Base-by-base conservation (phyloP, 2,113 vertebrate species). In the Himantopus leucocephalus region DNA sequence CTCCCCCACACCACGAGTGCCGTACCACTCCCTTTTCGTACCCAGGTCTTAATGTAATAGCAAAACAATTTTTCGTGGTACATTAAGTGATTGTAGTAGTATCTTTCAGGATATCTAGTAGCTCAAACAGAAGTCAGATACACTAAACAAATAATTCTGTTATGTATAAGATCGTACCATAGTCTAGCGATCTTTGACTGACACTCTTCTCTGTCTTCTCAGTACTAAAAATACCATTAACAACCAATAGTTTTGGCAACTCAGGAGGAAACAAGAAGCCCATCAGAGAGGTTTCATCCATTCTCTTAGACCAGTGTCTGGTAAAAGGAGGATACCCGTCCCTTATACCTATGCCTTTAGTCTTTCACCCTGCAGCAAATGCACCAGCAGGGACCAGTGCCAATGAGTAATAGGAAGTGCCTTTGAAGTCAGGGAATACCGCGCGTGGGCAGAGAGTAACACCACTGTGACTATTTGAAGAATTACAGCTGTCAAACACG, bases 361-460 rank as follows among this genome's bases (percentile, higher is more conserved):
- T 12, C 35, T 78, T 37, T 52, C 16, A 10, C 35, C 74, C 35
- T 35, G 18, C 47, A 93, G 82, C 39, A 70, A 62, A 29, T 8
- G 11, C 8, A 43, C 60, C 93, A 78, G 41, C 18, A 81, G 39
- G 55, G 52, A 58, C 41, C 32, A 16, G 87, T 50, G 80, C 83
- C 83, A 92, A 3, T 1, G 23, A 76, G 52, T 2, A 81, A 32
- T 0, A 77, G 82, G 55, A 74, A 67, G 4, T 3, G 32, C 76
- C 94, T 94, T 43, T 77, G 68, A 87, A 94, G 84, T 52, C 47
- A 81, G 29, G 73, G 55, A 91, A 39, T 20, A 50, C 37, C 76
- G 43, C 1, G 4, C 3, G 1, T 67, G 58, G 86, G 60, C 76
- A 84, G 80, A 9, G 66, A 37, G 34, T 20, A 59, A 81, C 1